Evolutionary conservation across 2,113 vertebrate species (phyloP).

Genomic region (Pangasianodon hypophthalmus): DNA sequence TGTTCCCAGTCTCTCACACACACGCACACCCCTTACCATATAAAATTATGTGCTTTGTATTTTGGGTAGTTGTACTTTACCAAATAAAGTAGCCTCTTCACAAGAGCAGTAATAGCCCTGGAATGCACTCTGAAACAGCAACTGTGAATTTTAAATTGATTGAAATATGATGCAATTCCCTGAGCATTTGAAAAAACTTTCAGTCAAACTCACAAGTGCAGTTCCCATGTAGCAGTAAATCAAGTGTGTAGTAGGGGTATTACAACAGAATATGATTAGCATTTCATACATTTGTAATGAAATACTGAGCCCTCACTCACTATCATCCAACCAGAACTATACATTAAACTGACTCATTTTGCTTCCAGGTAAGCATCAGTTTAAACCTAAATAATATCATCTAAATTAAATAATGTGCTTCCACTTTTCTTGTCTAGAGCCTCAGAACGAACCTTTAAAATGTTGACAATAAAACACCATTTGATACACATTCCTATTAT

Average conservation of each 20-base stretch:
- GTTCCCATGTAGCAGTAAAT: conserved; percentile 41
- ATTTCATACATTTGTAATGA: conserved; percentile 43
- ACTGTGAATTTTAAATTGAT: conserved; percentile 38
- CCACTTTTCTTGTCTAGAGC: neutral
- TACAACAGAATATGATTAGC: conserved; percentile 43
- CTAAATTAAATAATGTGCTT: neutral
- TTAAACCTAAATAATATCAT: conserved; percentile 3
- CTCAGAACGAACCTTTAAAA: neutral
- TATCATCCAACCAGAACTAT: conserved; percentile 16
- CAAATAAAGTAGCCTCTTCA: neutral
- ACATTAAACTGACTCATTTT: conserved; percentile 11
- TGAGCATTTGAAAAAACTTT: conserved; percentile 38
- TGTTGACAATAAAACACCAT: neutral
- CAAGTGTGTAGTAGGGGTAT: conserved; percentile 33
- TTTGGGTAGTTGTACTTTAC: neutral
- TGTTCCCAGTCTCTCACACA: neutral
- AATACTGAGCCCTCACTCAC: conserved; percentile 16
- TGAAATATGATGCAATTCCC: conserved; percentile 48
- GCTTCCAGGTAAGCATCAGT: conserved; percentile 11
- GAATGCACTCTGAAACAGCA: conserved; percentile 39
- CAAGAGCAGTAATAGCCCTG: neutral
- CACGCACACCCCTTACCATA: neutral
- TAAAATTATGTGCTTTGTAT: neutral
- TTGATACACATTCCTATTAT: neutral
- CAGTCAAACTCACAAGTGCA: conserved; percentile 38